Evolutionary conservation across 2,888 invertebrate genomes (phyloP), one percentile per base, ranked within the genome.

Genomic region (Limenitis camilla): DNA sequence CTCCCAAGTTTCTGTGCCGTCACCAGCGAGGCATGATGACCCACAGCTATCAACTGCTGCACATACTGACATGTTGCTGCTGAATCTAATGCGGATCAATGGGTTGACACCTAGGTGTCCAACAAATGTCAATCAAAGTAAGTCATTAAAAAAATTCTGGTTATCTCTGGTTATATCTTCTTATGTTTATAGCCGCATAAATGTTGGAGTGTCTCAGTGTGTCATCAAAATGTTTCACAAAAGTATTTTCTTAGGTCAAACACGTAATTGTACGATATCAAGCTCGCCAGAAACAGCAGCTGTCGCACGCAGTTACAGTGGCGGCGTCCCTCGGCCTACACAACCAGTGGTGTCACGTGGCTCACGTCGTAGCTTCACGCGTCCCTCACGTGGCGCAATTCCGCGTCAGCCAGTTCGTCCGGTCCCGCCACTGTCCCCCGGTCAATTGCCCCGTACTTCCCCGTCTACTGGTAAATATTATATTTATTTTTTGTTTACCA

Each of bases 71-170:
- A 83, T 85, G 83, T 63, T 86, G 65, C 73, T 86, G 59, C 65
- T 83, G 35, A 84, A 85, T 56, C 72, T 86, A 38, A 85, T 86
- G 85, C 72, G 84, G 36, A 83, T 84, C 59, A 84, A 85, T 59
- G 84, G 84, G 10, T 65, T 84, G 50, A 76, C 82, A 43, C 67
- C 67, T 6, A 62, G 60, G 49, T 53, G 52, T n/a, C 40, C 63
- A 32, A 50, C 49, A 31, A 72, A 68, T 48, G 56, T 68, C n/a
- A 68, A 69, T 35, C 72, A 76, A 42, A 72, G 82, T 80, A 10
- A 67, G 71, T 48, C 5, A 6, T 29, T n/a, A n/a, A n/a, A n/a
- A n/a, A n/a, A n/a, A n/a, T n/a, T n/a, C n/a, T n/a, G n/a, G n/a
- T n/a, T n/a, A n/a, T n/a, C n/a, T n/a, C n/a, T n/a, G n/a, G n/a